Evolutionary conservation across 2,113 vertebrate genomes (phyloP), one percentile per base, ranked within the genome.

Genomic region (Oncorhynchus tshawytscha): DNA sequence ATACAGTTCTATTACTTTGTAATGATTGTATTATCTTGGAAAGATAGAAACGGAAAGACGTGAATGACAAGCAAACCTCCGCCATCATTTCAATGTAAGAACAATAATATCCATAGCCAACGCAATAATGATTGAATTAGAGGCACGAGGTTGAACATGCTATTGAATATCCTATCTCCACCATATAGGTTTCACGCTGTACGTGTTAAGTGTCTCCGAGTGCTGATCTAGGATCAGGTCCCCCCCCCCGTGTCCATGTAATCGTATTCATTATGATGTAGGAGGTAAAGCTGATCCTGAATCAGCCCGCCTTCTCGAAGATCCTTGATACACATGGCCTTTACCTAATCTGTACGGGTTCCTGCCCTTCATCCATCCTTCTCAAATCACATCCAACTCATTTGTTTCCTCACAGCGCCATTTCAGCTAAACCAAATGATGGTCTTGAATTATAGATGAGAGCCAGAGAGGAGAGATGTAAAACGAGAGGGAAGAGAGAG

Each of bases 381-480:
- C 54, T 45, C 39, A 45, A 9, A 45, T 45, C 20, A 57, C 54
- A 6, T 7, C 59, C 48, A 81, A 79, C 81, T 75, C 84, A 88
- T 88, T 83, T 83, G 84, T 82, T 82, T 79, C 80, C 80, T 2
- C 70, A 87, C 78, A 84, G 78, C 81, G 79, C 49, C 51, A 74
- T 85, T 86, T 83, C 78, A 79, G 80, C 69, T 24, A 75, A 81
- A 82, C 76, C 75, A 81, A 85, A 86, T 82, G 67, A 74, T 51
- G 78, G 75, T 72, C 75, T 76, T 87, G 77, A 76, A 85, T 79
- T 77, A 76, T 79, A 84, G 84, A 87, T 48, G 67, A 78, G 8
- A 73, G 67, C 27, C 7, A 69, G 76, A 81, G 69, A 78, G 77
- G 74, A 79, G 70, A 66, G 57, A 74, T 70, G 71, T 78, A 76